phyloP scores from a whole-genome alignment of 2,888 invertebrate species.

The Aphodius granarius region DNA sequence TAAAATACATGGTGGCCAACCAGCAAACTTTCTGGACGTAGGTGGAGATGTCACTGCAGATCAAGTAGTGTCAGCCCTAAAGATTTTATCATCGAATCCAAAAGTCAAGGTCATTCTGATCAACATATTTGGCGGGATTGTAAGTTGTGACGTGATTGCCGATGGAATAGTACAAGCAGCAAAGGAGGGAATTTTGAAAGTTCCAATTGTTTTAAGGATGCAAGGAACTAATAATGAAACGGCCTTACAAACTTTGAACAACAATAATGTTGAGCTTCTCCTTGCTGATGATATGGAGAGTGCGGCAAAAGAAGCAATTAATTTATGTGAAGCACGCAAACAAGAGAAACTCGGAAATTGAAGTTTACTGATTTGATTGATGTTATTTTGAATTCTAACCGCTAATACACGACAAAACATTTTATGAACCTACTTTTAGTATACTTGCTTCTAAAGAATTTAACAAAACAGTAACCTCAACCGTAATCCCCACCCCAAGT shows the following conservation, averaged over 20 bases:
- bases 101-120: slow-evolving; percentile 91
- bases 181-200: slow-evolving; percentile 62
- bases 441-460: no score
- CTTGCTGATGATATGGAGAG: slow-evolving; percentile 83
- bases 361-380: not conserved
- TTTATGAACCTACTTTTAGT: no score
- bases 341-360: not conserved
- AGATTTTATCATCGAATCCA: slow-evolving; percentile 77
- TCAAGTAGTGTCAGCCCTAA: slow-evolving; percentile 86
- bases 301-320: slow-evolving; percentile 83
- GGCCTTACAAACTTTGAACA: slow-evolving; percentile 75
- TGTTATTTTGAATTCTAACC: not conserved
- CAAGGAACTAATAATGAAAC: slow-evolving; percentile 87
- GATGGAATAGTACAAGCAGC: slow-evolving; percentile 87
- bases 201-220: slow-evolving; percentile 86
- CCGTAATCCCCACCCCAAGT: not conserved
- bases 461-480: no score
- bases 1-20: slow-evolving; percentile 85
- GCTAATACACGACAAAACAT: no score
- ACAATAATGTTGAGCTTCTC: slow-evolving; percentile 77
- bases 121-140: slow-evolving; percentile 96
- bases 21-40: slow-evolving; percentile 95
- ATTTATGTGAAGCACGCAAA: not conserved
- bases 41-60: slow-evolving; percentile 91
- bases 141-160: slow-evolving; percentile 93